Evolutionary conservation across 2,888 invertebrate species (phyloP), one percentile per base, ranked within the genome.

Genomic region (Athalia rosae): DNA sequence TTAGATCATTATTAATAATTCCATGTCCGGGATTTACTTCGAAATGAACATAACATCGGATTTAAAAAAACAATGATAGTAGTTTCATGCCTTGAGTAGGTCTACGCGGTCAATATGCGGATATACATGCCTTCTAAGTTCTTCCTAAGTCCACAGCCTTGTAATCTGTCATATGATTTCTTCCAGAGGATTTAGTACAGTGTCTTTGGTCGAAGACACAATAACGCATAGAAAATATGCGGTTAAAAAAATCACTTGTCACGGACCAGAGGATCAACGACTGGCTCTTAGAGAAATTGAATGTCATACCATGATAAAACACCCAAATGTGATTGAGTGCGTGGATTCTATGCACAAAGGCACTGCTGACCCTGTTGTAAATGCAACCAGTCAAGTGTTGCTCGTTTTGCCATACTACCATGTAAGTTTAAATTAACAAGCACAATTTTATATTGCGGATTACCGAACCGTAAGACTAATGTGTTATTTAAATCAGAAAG

Each of bases 191-290:
- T 97, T 96, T 87, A 96, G 96, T 85, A 93, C 94, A 67, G 95
- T 97, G 73, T 94, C 95, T 85, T 91, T 97, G 81, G 94, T 95
- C 0, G 95, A 96, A 89, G 94, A 95, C 86, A 86, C 90, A 1
- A 82, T 91, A 50, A 94, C 93, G 4, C 93, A 92, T 83, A 93
- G 93, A 81, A 91, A 92, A 80, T 96, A 93, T 90, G 97, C 96
- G 5, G 90, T 96, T 63, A 97, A 97, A 90, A 92, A 95, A 84
- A 95, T 96, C 78, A 92, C 93, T n/a, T 96, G 96, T 85, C 96
- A 96, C 89, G 93, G 94, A 79, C 91, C 93, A 78, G 94, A 95
- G 81, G 96, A 97, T 88, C 95, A 96, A 87, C 92, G 92, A 86
- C 88, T 91, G 79, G 95, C 95, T 0, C 86, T 94, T 85, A 92